Conservation (phyloP, 2,888 invertebrate species). For the Pristionchus fissidentatus region DNA sequence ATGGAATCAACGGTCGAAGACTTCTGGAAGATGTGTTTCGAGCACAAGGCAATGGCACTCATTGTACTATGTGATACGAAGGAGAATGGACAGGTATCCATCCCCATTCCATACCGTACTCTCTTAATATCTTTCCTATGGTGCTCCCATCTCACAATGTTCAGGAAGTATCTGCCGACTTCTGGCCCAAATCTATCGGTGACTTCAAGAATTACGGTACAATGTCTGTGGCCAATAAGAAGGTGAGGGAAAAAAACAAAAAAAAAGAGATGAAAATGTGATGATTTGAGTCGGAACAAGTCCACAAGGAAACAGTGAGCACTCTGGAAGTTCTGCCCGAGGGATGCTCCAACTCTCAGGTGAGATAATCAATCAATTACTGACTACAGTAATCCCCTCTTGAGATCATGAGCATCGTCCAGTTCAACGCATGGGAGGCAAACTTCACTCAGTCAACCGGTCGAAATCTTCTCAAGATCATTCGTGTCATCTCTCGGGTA, state of each 20-base stretch:
- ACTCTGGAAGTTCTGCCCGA: constrained; percentile 19
- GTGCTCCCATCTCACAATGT: neutral
- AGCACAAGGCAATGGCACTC: neutral
- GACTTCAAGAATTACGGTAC: neutral
- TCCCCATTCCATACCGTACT: no score
- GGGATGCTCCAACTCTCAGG: constrained; percentile 22
- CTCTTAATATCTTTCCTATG: neutral
- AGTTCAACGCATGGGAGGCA: neutral
- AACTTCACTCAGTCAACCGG: neutral
- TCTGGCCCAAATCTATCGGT: constrained; percentile 15
- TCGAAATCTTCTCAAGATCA: constrained; percentile 30
- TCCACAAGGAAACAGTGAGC: neutral
- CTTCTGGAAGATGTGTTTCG: constrained; percentile 40
- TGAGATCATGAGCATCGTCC: neutral
- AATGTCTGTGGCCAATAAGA: neutral
- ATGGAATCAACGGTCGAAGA: constrained; percentile 17
- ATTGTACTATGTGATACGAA: constrained; percentile 19
- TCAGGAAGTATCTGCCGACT: constrained; percentile 3
- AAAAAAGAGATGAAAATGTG: no score
- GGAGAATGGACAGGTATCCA: neutral
- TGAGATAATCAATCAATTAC: neutral
- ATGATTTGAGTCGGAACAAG: neutral
- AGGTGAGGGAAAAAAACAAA: constrained; percentile 24
- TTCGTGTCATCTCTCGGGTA: constrained; percentile 10
- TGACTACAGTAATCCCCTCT: neutral